phyloP scores from a whole-genome alignment of 2,888 invertebrate genomes.

The Troglohyphantes excavatus region DNA sequence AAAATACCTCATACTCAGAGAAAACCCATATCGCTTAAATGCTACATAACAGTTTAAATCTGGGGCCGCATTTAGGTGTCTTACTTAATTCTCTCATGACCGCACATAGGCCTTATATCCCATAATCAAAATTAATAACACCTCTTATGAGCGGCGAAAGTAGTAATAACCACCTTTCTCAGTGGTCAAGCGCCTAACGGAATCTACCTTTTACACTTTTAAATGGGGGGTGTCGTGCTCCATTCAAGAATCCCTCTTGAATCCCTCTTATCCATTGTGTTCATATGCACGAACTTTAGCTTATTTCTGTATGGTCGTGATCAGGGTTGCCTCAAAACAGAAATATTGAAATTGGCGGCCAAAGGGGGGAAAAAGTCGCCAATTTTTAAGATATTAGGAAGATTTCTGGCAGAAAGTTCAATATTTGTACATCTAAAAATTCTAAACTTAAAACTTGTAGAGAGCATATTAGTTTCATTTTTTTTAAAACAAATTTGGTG shows the following conservation, averaged over 20 bases:
- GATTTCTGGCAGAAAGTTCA: too few species aligned
- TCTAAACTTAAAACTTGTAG: too few species aligned
- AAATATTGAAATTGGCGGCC: too few species aligned
- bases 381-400: too few species aligned
- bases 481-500: too few species aligned
- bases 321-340: too few species aligned
- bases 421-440: too few species aligned
- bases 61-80: neutral
- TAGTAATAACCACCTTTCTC: constrained; percentile 9
- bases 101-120: neutral
- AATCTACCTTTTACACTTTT: neutral
- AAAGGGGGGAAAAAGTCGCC: too few species aligned
- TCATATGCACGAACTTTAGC: neutral
- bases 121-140: constrained; percentile 51
- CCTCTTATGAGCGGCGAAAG: constrained; percentile 3
- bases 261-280: constrained; percentile 21
- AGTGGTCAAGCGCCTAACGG: neutral
- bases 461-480: too few species aligned
- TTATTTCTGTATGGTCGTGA: constrained; percentile 7
- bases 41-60: neutral
- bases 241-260: neutral
- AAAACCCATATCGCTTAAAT: too few species aligned
- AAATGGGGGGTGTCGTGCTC: neutral
- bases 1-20: too few species aligned
- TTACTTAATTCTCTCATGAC: neutral